Evolutionary conservation across 2,888 invertebrate species (phyloP), one percentile per base, ranked within the genome.

Genomic region (Biston stratarius): DNA sequence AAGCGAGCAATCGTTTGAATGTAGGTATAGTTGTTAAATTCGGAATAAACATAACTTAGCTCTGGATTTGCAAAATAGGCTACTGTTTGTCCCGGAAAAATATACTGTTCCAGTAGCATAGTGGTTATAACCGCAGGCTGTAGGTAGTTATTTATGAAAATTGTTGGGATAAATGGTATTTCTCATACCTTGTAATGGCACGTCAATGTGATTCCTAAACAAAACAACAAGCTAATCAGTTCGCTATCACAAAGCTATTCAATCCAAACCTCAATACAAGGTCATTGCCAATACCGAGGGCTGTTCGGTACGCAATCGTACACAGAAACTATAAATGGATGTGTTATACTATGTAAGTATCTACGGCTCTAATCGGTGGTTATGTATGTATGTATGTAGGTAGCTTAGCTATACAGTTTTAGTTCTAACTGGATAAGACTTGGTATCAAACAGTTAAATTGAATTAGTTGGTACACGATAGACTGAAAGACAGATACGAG

Each of bases 241-340:
- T 40, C 24, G n/a, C 49, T 59, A 49, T 34, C 44, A 34, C 57
- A 8, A 49, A 40, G 40, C 15, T 33, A 38, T 14, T 33, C 40
- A 40, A 48, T 59, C n/a, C 49, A 59, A 59, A 38, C 12, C 47
- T n/a, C 11, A 14, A 15, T 48, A 24, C 48, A 59, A 59, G 59
- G 59, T 59, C 59, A 59, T 49, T 48, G 49, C 24, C 59, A 59
- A 49, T 49, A 14, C 24, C 40, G 10, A 36, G 49, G n/a, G 59
- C 36, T 40, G 33, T 38, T 57, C n/a, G 24, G 42, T 24, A 49
- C 59, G 59, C 40, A 33, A 49, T 36, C 40, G 34, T 36, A 33
- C n/a, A 15, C 5, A 38, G 6, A 34, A 44, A 45, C 44, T 44
- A 45, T 36, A 34, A 11, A 33, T 55, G 6, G 40, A 55, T 55